A percentile compares a stretch with the other conserved stretches of the same genome.
Evolutionary conservation across 2,797 vertebrate species (phyloP).

Genomic region (Sorex maritimensis): DNA sequence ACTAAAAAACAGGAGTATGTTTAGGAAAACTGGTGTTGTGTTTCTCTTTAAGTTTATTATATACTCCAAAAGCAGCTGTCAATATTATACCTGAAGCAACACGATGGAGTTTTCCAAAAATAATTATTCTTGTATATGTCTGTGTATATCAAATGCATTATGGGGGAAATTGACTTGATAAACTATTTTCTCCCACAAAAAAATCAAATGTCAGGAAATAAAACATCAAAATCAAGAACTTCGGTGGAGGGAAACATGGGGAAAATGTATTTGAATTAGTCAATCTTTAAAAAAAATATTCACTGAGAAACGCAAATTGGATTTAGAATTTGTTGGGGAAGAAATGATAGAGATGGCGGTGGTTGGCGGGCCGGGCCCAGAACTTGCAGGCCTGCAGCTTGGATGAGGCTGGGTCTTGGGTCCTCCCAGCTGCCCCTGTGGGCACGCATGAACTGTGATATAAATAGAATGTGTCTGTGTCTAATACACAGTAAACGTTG

Average conservation of each 20-base stretch:
- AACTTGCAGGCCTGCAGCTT: constrained; percentile 25
- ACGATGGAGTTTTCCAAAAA: constrained; percentile 52
- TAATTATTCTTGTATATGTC: constrained; percentile 4
- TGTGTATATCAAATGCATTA: constrained; percentile 7
- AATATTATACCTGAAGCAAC: constrained; percentile 53
- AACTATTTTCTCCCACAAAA: constrained; percentile 4
- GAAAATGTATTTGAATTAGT: constrained; percentile 40
- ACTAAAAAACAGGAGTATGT: constrained; percentile 38
- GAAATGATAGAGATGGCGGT: not conserved
- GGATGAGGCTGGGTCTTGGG: constrained; percentile 46
- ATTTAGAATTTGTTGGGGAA: constrained; percentile 56
- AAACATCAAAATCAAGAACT: constrained; percentile 46
- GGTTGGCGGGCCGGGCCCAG: not conserved
- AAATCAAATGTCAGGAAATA: not conserved
- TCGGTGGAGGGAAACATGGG: not conserved
- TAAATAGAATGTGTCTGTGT: not conserved
- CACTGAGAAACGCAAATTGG: not conserved
- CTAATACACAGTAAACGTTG: not conserved
- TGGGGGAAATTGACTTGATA: constrained; percentile 27
- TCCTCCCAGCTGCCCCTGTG: constrained; percentile 19
- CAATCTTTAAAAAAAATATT: not conserved
- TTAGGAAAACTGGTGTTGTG: constrained; percentile 67
- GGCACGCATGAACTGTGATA: not conserved
- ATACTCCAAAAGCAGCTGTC: not conserved
- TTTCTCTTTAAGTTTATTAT: constrained; percentile 62